Percentiles rank a stretch among this genome's conserved stretches.
phyloP scores from a whole-genome alignment of 2,888 invertebrate genomes.

The Caenorhabditis virilis region DNA sequence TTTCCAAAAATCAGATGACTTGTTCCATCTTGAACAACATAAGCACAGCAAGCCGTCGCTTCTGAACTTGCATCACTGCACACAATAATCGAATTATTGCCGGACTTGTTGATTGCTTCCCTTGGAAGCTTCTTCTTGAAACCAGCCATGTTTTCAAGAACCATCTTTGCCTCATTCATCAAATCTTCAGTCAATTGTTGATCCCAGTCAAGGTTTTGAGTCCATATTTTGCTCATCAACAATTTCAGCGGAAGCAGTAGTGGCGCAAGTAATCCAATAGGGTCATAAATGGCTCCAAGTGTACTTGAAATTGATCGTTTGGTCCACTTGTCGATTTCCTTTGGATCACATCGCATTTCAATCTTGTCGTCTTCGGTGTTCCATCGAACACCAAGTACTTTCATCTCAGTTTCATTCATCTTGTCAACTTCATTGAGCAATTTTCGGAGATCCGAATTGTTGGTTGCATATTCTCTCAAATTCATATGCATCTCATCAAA shows the following conservation, averaged over 20 bases:
- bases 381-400: conserved; percentile 1
- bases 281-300: conserved; percentile 62
- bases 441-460: conserved; percentile 12
- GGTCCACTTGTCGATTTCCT: background rate
- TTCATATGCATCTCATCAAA: conserved; percentile 17
- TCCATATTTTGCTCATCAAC: too few relatives aligned
- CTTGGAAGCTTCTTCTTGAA: background rate
- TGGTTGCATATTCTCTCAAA: conserved; percentile 33
- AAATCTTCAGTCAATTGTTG: background rate
- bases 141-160: background rate
- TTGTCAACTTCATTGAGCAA: background rate
- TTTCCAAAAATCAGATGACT: background rate
- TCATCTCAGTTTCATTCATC: background rate
- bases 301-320: background rate
- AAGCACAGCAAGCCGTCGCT: background rate
- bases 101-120: background rate
- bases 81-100: background rate
- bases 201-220: too few relatives aligned
- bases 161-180: background rate
- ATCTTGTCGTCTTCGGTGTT: background rate
- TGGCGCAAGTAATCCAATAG: conserved; percentile 63
- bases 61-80: conserved; percentile 13
- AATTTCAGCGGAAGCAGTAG: too few relatives aligned
- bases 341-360: background rate
- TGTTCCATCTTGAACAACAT: background rate